Evolutionary conservation across 2,888 invertebrate species (phyloP).

Genomic region (Ferdinandea cuprea): DNA sequence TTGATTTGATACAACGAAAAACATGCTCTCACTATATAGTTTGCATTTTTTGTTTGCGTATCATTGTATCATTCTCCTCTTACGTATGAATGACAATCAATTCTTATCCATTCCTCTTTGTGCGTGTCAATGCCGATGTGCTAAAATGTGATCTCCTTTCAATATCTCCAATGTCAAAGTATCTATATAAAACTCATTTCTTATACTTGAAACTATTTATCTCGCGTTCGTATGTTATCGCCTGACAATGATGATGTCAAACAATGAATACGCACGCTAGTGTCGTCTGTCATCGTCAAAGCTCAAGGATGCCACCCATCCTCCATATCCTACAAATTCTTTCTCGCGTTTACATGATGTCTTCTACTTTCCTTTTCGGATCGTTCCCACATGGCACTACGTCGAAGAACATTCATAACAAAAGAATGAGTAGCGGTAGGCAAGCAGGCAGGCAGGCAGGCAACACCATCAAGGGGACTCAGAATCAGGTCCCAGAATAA

Average conservation of each 20-base stretch:
- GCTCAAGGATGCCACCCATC: constrained; percentile 14
- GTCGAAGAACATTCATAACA: constrained; percentile 1
- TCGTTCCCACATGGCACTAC: constrained; percentile 13
- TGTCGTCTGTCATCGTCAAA: constrained; percentile 62
- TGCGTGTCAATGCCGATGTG: not conserved
- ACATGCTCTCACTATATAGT: no score
- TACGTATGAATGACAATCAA: not conserved
- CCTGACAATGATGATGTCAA: constrained; percentile 63
- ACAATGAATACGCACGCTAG: constrained; percentile 56
- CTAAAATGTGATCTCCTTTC: not conserved
- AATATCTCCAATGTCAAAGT: constrained; percentile 36
- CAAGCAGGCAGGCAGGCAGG: no score
- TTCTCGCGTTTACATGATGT: constrained; percentile 9
- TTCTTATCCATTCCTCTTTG: not conserved
- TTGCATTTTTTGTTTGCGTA: no score
- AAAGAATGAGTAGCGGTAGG: constrained; percentile 18
- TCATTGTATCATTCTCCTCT: not conserved
- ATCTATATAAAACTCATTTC: constrained; percentile 55
- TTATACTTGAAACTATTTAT: constrained; percentile 50
- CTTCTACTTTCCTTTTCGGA: not conserved
- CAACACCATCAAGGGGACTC: constrained; percentile 7
- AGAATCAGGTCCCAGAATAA: constrained; percentile 2
- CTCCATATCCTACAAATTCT: not conserved
- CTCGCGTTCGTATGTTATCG: constrained; percentile 26
- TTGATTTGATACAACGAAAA: no score